Base-by-base conservation (phyloP, 2,888 invertebrate genomes). In the Campoplex nolae region DNA sequence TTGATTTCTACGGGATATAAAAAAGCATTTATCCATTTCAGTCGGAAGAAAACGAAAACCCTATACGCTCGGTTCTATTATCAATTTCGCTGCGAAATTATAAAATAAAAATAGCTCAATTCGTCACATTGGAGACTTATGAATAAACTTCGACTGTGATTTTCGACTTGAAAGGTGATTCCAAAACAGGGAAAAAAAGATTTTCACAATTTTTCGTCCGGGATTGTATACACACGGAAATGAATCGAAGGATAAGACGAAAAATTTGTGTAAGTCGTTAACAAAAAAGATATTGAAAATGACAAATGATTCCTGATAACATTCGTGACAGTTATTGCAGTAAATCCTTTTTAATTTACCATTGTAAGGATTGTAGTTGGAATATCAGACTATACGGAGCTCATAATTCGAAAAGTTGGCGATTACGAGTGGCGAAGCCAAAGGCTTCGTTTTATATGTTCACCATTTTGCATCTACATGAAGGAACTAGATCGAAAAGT, bases 401-500 rank as follows among this genome's bases (percentile, higher is more conserved):
- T 65, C 81, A 86, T 87, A 84, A 84, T 82, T 87, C 76, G 65
- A 45, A 65, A 38, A 23, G 78, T 32, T 42, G 4, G 70, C 87
- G 87, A 87, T 84, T 84, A 84, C 77, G 51, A 62, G 16, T 3
- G 4, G 16, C n/a, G 70, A 75, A 56, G 62, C 51, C 79, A 71
- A 48, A 54, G 56, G 67, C 38, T 54, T 45, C 48, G 42, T 70
- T 56, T 48, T 56, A 70, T 56, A 45, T 79, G 51, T 23, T 42
- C 32, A 56, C 68, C 38, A 84, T 84, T 81, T 81, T 23, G 74
- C 77, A 77, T 81, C 62, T 58, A 67, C 70, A 45, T 13, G 51
- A 78, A 68, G 58, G 65, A 84, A 79, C 75, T 82, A 79, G 87
- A 82, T 79, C 71, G 84, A 87, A 82, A 87, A 81, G 84, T 82